Evolutionary conservation across 2,113 vertebrate species (phyloP).

Genomic region (Tretioscincus oriximinensis): DNA sequence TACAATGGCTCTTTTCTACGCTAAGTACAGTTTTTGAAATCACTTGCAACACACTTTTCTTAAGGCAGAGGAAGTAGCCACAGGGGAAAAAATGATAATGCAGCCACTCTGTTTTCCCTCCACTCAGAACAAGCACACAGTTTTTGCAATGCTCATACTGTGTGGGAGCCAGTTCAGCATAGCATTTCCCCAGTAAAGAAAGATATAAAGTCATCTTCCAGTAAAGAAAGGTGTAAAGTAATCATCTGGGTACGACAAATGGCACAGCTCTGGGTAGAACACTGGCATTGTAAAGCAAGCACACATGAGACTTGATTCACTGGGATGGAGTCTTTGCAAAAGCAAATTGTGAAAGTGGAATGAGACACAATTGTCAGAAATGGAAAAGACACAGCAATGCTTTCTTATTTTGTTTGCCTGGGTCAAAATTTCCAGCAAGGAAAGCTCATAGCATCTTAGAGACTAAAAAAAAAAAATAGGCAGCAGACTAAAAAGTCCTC

Average conservation of each 20-base stretch:
- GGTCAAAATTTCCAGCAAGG: no score
- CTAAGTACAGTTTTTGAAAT: neutral
- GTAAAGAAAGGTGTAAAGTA: no score
- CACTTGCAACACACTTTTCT: accelerated
- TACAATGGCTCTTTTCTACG: neutral
- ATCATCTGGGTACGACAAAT: neutral
- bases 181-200: neutral
- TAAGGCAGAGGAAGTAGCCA: neutral
- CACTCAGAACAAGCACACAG: neutral
- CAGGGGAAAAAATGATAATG: neutral
- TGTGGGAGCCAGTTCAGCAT: no score
- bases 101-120: neutral
- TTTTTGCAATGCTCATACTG: no score
- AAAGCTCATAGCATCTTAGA: no score
- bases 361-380: no score
- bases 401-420: no score
- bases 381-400: no score
- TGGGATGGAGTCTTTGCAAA: neutral
- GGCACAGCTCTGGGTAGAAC: neutral
- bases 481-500: no score
- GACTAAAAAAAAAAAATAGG: no score
- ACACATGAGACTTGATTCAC: no score
- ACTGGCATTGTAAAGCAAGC: neutral
- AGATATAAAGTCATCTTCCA: no score
- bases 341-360: neutral